Evolutionary conservation across 1,140 invertebrate species (phyloP).

Genomic region (Limonius californicus): DNA sequence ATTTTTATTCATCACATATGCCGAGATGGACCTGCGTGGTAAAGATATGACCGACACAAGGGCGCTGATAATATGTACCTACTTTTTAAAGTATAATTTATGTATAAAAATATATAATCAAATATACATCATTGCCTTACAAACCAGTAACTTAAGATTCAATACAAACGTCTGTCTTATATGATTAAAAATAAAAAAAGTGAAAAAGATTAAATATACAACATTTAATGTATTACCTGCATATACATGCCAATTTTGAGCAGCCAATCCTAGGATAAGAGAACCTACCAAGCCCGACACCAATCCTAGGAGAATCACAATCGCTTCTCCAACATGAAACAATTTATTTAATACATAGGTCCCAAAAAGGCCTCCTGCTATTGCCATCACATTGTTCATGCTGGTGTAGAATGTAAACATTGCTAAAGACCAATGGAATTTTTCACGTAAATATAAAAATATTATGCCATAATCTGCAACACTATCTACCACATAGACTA

Average conservation of each 20-base stretch:
- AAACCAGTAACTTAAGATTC: too few relatives aligned
- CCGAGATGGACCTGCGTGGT: too few relatives aligned
- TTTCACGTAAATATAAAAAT: constrained; percentile 61
- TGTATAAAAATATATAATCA: too few relatives aligned
- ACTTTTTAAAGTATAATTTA: too few relatives aligned
- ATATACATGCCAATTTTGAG: constrained; percentile 63
- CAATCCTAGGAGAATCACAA: constrained; percentile 44
- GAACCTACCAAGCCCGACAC: constrained; percentile 48
- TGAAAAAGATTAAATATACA: too few relatives aligned
- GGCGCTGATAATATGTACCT: too few relatives aligned
- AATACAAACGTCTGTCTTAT: too few relatives aligned
- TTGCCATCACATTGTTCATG: constrained; percentile 47
- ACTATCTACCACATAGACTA: constrained; percentile 35
- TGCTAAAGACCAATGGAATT: constrained; percentile 62
- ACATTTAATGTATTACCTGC: constrained; percentile 44
- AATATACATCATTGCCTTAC: too few relatives aligned
- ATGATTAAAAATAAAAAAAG: too few relatives aligned
- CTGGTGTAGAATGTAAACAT: constrained; percentile 56
- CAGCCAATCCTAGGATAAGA: constrained; percentile 53
- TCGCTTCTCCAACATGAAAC: constrained; percentile 46
- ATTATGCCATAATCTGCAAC: constrained; percentile 44
- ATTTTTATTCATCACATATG: too few relatives aligned
- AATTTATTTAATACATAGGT: constrained; percentile 52
- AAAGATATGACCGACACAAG: too few relatives aligned
- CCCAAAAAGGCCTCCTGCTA: constrained; percentile 53